Evolutionary conservation across 2,797 vertebrate genomes (phyloP).

Genomic region (Australoheros facetus): DNA sequence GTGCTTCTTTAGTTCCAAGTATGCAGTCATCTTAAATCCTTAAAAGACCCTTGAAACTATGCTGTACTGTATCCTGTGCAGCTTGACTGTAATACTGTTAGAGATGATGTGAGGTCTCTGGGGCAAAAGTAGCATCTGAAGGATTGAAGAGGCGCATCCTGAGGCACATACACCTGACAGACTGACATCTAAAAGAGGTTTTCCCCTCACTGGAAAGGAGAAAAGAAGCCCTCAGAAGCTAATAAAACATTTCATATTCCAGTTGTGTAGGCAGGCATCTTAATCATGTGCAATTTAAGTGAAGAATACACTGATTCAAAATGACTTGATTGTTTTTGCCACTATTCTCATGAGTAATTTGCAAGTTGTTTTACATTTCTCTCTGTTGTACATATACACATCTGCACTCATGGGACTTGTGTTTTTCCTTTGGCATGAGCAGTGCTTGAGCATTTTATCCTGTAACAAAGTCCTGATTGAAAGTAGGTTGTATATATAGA

Average conservation of each 20-base stretch:
- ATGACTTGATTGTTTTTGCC: slow-evolving; percentile 38
- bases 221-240: neutral
- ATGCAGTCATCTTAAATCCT: slow-evolving; percentile 11
- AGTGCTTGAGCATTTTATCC: slow-evolving; percentile 20
- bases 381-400: slow-evolving; percentile 19
- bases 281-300: slow-evolving; percentile 22
- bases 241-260: slow-evolving; percentile 13
- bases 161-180: slow-evolving; percentile 31
- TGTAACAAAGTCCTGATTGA: slow-evolving; percentile 17
- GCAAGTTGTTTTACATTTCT: slow-evolving; percentile 35
- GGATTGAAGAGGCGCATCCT: slow-evolving; percentile 19
- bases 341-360: slow-evolving; percentile 44
- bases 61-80: neutral
- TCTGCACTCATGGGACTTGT: neutral
- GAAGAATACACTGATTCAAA: slow-evolving; percentile 30
- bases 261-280: neutral
- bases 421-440: slow-evolving; percentile 26
- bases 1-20: neutral
- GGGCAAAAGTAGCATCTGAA: slow-evolving; percentile 4
- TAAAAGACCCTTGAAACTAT: neutral
- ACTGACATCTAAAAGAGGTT: slow-evolving; percentile 9
- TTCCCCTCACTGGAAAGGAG: neutral
- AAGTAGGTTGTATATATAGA: neutral
- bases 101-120: slow-evolving; percentile 18
- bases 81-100: slow-evolving; percentile 5